Evolutionary conservation across 2,113 vertebrate genomes (phyloP).

Genomic region (Laterallus jamaicensis): DNA sequence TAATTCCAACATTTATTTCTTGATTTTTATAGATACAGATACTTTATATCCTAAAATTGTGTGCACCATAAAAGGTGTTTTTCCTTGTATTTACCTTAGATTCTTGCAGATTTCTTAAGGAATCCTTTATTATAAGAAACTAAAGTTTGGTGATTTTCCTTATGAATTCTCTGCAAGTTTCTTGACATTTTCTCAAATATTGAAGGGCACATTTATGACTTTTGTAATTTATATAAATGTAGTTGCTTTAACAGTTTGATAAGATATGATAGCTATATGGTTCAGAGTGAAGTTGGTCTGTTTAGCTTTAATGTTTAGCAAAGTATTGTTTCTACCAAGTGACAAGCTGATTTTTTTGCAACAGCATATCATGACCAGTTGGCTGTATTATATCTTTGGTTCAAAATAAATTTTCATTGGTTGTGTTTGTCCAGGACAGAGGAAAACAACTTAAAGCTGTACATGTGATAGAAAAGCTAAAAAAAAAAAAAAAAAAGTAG

Average conservation of each 20-base stretch:
- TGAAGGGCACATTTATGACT: not conserved
- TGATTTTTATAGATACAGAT: not conserved
- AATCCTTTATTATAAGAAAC: not conserved
- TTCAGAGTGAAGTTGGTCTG: not conserved
- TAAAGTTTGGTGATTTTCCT: not conserved
- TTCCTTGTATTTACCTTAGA: not conserved
- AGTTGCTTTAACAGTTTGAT: not conserved
- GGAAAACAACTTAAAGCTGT: not conserved
- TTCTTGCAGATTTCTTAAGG: not conserved
- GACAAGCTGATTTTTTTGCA: not conserved
- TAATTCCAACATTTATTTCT: not conserved
- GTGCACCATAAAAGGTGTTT: not conserved
- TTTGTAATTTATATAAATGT: not conserved
- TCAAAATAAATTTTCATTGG: not conserved
- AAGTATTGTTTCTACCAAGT: not conserved
- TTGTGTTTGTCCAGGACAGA: not conserved
- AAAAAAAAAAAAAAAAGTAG: not conserved
- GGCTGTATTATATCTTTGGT: not conserved
- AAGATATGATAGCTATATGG: not conserved
- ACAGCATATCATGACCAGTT: not conserved
- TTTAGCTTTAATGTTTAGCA: not conserved
- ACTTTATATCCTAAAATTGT: not conserved
- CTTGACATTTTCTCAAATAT: not conserved
- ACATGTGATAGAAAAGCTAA: not conserved
- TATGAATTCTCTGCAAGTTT: not conserved